phyloP scores from a whole-genome alignment of 2,113 vertebrate genomes.

The Podiceps cristatus region DNA sequence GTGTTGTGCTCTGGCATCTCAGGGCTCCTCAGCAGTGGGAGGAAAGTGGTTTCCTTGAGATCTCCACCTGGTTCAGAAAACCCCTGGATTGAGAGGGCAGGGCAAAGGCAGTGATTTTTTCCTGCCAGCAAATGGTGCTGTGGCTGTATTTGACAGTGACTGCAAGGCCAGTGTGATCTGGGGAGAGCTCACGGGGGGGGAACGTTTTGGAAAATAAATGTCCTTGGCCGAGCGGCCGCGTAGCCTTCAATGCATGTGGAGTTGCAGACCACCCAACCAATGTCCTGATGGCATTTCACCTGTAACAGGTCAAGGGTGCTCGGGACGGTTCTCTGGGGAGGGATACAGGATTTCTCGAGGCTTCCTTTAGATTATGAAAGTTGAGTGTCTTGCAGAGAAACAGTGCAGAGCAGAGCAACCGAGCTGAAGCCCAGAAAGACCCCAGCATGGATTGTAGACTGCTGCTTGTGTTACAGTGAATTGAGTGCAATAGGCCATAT shows the following conservation, averaged over 20 bases:
- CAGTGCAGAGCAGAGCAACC: background rate
- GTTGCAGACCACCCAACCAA: accelerated
- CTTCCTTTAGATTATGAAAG: background rate
- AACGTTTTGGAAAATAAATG: background rate
- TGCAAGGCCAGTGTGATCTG: background rate
- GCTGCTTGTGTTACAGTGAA: background rate
- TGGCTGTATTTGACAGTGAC: background rate
- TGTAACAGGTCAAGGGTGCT: accelerated
- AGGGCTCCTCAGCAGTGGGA: background rate
- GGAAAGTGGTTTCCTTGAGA: background rate
- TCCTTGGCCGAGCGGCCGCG: background rate
- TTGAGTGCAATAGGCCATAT: background rate
- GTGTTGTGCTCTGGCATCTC: background rate
- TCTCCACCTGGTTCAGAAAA: background rate
- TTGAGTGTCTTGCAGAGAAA: background rate
- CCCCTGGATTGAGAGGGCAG: background rate
- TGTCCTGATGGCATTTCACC: background rate
- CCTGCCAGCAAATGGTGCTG: background rate
- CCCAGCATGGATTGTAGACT: background rate
- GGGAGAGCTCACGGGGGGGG: background rate
- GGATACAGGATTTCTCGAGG: background rate
- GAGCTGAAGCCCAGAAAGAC: background rate
- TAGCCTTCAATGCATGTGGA: accelerated
- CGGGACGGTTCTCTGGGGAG: background rate
- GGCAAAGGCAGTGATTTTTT: background rate